Evolutionary conservation across 1,140 invertebrate species (phyloP).

Genomic region (Lepidurus arcticus): DNA sequence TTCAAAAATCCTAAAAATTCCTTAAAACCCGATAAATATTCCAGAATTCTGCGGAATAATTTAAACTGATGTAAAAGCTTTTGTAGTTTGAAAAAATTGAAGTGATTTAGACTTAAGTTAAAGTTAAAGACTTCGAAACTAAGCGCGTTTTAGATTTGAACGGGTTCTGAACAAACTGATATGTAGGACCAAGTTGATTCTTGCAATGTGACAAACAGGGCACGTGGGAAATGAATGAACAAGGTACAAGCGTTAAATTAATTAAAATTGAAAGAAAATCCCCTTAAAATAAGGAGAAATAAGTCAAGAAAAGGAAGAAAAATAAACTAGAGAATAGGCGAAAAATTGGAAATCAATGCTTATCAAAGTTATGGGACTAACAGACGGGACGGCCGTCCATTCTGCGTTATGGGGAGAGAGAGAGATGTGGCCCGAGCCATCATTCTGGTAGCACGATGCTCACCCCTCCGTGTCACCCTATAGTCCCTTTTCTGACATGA

Average conservation of each 20-base stretch:
- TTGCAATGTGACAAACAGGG: too few relatives aligned
- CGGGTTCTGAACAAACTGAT: too few relatives aligned
- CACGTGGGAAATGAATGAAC: too few relatives aligned
- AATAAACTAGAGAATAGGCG: neutral
- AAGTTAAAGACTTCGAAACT: too few relatives aligned
- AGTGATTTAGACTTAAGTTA: too few relatives aligned
- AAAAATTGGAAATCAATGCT: neutral
- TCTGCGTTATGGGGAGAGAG: neutral
- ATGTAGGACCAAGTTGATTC: too few relatives aligned
- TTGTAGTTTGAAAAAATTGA: too few relatives aligned
- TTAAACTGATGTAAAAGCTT: too few relatives aligned
- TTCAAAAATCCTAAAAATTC: too few relatives aligned
- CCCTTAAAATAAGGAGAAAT: neutral
- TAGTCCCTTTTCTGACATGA: neutral
- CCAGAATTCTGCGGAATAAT: rapidly evolving
- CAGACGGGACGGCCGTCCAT: neutral
- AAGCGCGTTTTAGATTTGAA: too few relatives aligned
- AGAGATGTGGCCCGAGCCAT: neutral
- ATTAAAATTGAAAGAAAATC: neutral
- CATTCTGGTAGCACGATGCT: neutral
- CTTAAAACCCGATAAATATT: too few relatives aligned
- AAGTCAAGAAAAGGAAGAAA: neutral
- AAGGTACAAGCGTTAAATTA: neutral
- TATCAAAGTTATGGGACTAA: neutral
- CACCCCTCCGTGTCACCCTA: slow-evolving; percentile 17